Evolutionary conservation across 2,113 vertebrate genomes (phyloP).

Genomic region (Diadophis punctatus): DNA sequence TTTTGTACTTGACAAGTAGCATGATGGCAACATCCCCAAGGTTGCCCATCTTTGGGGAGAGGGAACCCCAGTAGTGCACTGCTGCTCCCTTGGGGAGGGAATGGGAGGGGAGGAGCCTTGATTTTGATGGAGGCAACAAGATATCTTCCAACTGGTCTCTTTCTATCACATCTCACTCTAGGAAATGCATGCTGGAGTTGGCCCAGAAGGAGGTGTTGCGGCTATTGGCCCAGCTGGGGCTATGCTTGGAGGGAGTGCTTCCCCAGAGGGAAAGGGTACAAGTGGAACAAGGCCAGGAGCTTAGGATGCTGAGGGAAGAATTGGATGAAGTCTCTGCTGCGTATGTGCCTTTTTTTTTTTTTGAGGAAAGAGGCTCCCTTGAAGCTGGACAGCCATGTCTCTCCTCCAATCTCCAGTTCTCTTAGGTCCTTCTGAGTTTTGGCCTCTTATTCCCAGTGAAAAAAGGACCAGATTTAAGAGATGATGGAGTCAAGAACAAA

Average conservation of each 20-base stretch:
- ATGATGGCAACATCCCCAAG: not conserved
- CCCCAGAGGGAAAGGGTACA: not conserved
- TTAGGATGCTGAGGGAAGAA: not conserved
- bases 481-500: not conserved
- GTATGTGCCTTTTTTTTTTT: conserved; percentile 17
- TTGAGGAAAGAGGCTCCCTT: not conserved
- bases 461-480: not conserved
- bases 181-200: not conserved
- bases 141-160: not conserved
- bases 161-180: not conserved
- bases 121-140: not conserved
- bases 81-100: not conserved
- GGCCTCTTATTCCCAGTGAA: not conserved
- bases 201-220: not conserved
- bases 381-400: not conserved
- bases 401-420: not conserved
- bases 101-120: not conserved
- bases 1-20: not conserved
- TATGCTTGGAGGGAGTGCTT: not conserved
- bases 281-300: not conserved
- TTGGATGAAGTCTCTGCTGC: not conserved
- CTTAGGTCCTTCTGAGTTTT: not conserved
- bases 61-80: not conserved
- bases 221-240: not conserved
- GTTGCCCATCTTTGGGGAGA: too few relatives aligned